Evolutionary conservation across 2,797 vertebrate species (phyloP), one percentile per base, ranked within the genome.

Genomic region (Monodelphis domestica): DNA sequence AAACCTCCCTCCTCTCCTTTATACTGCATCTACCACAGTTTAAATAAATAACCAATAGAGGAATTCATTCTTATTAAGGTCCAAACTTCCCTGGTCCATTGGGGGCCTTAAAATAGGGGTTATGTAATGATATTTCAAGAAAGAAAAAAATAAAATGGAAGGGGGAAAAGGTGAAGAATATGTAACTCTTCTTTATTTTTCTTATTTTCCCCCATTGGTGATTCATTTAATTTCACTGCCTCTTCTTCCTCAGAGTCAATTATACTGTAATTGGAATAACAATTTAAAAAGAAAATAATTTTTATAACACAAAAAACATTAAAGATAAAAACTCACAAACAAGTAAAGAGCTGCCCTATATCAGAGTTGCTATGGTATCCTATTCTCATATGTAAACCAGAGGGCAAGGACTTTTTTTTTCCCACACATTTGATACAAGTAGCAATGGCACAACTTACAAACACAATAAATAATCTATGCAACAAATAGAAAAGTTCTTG

Each of bases 1-100:
- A 88, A n/a, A 70, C 15, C 33, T 70, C 33, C 5, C 5, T 70
- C 59, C 93, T 28, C 91, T 94, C 93, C 53, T 93, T 53, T 54
- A 91, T 15, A 94, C 5, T 95, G 30, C 52, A n/a, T n/a, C n/a
- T n/a, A 17, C 59, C 59, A 70, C 33, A 21, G 15, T 63, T n/a
- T n/a, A n/a, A n/a, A n/a, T n/a, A 78, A 45, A 9, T 78, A 78
- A 78, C 17, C 0, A 78, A 24, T 38, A 78, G 17, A 38, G 2
- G 7, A 78, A 78, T 45, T 78, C 17, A 24, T n/a, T 38, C 7
- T 24, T 78, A 21, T 45, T 5, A 78, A 78, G n/a, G 24, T 78
- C 78, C 7, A 45, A 21, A 45, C 38, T 38, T 78, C n/a, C 7
- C n/a, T 78, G 7, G 4, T 78, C n/a, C 14, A 45, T 24, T 38